These are phyloP conservation scores for Danio aesculapii DNA, from an alignment of 2,797 vertebrate genomes.

Conservation along the genomic window DNA sequence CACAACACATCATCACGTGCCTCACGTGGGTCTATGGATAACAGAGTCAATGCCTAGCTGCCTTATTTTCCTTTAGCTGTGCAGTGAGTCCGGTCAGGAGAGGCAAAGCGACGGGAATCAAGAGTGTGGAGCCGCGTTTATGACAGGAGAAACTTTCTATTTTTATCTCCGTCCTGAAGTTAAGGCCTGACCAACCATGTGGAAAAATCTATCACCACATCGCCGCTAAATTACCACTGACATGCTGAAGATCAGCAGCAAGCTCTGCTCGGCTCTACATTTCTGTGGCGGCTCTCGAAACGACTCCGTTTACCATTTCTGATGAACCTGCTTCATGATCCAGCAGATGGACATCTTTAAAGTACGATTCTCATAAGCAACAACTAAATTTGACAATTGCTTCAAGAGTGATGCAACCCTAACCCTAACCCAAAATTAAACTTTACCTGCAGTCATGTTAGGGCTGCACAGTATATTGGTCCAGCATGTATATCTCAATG, in stretches of 20 bases:
- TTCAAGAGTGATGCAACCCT: no score
- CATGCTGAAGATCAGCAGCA: slow-evolving; percentile 37
- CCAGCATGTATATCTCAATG: no score
- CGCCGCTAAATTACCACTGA: slow-evolving; percentile 33
- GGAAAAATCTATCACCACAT: slow-evolving; percentile 37
- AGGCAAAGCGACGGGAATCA: slow-evolving; percentile 7
- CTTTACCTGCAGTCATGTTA: no score
- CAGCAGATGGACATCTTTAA: neutral
- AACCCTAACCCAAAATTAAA: no score
- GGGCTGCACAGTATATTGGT: no score
- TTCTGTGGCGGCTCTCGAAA: neutral
- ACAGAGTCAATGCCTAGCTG: slow-evolving; percentile 1
- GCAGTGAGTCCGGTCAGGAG: slow-evolving; percentile 5
- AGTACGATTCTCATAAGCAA: neutral
- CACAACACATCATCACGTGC: slow-evolving; percentile 6
- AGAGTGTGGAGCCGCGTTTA: neutral
- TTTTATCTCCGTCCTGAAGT: slow-evolving; percentile 49
- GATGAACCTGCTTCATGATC: neutral
- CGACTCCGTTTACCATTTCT: neutral
- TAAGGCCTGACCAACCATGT: slow-evolving; percentile 26
- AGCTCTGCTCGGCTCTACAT: neutral
- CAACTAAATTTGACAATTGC: neutral
- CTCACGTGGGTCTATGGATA: slow-evolving; percentile 2
- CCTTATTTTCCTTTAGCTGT: neutral
- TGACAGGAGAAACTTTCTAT: slow-evolving; percentile 31